Evolutionary conservation across 2,888 invertebrate genomes (phyloP).

Genomic region (Ferdinandea cuprea): DNA sequence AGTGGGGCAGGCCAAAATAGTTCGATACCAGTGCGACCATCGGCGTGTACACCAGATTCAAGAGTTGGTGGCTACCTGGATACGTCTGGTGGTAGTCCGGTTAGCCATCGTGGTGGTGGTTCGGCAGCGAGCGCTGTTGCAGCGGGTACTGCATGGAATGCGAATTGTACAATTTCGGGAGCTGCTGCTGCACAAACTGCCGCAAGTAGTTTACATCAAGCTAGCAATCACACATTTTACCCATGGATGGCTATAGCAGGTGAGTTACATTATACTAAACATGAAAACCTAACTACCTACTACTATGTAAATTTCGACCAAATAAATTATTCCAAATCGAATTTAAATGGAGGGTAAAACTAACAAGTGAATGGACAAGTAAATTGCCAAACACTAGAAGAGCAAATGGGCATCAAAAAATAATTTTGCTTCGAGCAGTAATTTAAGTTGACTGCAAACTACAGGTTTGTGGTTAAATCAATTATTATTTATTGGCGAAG

Average conservation of each 20-base stretch:
- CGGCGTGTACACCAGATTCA: slow-evolving; percentile 95
- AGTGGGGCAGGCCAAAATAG: slow-evolving; percentile 83
- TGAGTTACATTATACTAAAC: slow-evolving; percentile 84
- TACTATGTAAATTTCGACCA: neutral
- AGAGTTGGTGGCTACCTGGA: slow-evolving; percentile 90
- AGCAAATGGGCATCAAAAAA: slow-evolving; percentile 13
- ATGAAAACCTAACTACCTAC: neutral
- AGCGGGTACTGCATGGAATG: slow-evolving; percentile 91
- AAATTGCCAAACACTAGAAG: slow-evolving; percentile 47
- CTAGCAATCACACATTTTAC: slow-evolving; percentile 96
- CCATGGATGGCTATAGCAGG: slow-evolving; percentile 99
- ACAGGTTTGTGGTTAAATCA: slow-evolving; percentile 59
- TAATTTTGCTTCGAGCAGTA: slow-evolving; percentile 32
- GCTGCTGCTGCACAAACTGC: slow-evolving; percentile 91
- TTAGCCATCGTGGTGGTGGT: slow-evolving; percentile 90
- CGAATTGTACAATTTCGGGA: slow-evolving; percentile 92
- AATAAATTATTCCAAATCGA: slow-evolving; percentile 9
- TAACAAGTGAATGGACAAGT: slow-evolving; percentile 15
- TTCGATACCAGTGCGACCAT: slow-evolving; percentile 88
- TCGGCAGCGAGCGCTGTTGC: slow-evolving; percentile 84
- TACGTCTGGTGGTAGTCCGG: slow-evolving; percentile 89
- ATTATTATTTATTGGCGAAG: slow-evolving; percentile 56
- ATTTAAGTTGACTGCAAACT: slow-evolving; percentile 47
- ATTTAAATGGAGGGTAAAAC: slow-evolving; percentile 10
- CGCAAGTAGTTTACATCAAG: slow-evolving; percentile 94